Base-by-base conservation (phyloP, 2,888 invertebrate species). In the Troides helena region DNA sequence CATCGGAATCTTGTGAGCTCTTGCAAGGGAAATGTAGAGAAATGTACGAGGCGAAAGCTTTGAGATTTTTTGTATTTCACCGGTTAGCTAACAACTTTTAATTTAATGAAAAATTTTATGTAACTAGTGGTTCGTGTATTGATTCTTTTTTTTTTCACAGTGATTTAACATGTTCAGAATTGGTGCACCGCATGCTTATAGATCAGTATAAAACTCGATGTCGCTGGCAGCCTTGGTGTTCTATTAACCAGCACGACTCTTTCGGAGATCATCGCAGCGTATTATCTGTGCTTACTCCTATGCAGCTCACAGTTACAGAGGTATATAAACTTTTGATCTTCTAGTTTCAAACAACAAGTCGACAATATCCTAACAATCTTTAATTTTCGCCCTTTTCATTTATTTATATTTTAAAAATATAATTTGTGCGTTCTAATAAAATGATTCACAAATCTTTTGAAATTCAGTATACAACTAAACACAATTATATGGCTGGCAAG, bases 181-280 rank as follows among this genome's bases (percentile, higher is more conserved):
- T 92, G 56, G 78, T 91, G n/a, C 88, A 92, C 74, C 81, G 86
- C 6, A 75, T 77, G 0, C 69, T 87, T 18, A 67, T 92, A 17
- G 86, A 90, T 0, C 74, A 85, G 58, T 90, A 88, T 72, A 83
- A 85, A 69, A 72, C 73, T 5, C 73, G 75, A 2, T 90, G 89
- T 74, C 84, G 83, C 7, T 87, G 85, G 85, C 84, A 85, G 69
- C 88, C 89, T 0, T 92, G 92, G 92, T 91, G 89, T 71, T 85
- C 86, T 6, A 84, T 88, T 56, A 86, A 82, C 65, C 75, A 85
- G n/a, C 85, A 88, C 72, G 85, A 91, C 66, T 86, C 88, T 0
- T 91, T 92, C 70, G 88, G 88, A 5, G 90, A 91, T 70, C 76
- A 87, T 65, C 81, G 92, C 8, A 85, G 79, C 25, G 76, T 91